Evolutionary conservation across 2,888 invertebrate species (phyloP).

Genomic region (Keiferia lycopersicella): DNA sequence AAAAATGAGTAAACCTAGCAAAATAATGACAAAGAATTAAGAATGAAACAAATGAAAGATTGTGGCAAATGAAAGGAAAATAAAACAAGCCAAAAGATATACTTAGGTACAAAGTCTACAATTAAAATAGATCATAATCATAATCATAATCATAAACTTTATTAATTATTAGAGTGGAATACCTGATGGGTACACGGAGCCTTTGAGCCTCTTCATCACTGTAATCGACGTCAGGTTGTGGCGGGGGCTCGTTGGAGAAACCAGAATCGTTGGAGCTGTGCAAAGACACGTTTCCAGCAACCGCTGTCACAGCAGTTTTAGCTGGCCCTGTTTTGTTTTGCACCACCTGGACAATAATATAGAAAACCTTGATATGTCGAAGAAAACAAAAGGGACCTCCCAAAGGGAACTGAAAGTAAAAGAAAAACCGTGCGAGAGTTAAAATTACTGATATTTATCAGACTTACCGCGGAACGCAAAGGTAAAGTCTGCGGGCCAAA

Average conservation of each 20-base stretch:
- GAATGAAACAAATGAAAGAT: slow-evolving; percentile 42
- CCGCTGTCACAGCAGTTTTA: slow-evolving; percentile 72
- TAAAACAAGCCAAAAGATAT: neutral
- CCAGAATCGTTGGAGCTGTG: slow-evolving; percentile 96
- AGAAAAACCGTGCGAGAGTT: neutral
- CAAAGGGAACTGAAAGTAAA: neutral
- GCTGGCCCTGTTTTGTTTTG: slow-evolving; percentile 74
- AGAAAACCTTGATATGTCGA: slow-evolving; percentile 1
- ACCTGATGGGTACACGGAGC: slow-evolving; percentile 84
- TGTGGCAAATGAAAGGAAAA: slow-evolving; percentile 37
- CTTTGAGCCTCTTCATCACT: slow-evolving; percentile 92
- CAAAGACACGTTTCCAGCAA: slow-evolving; percentile 86
- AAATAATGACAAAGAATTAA: slow-evolving; percentile 35
- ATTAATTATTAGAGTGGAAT: slow-evolving; percentile 50
- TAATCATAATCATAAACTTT: no score
- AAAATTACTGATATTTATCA: no score
- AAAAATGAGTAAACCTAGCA: slow-evolving; percentile 43
- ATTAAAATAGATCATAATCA: no score
- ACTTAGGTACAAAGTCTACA: no score
- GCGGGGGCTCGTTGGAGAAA: slow-evolving; percentile 94
- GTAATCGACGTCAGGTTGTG: slow-evolving; percentile 94
- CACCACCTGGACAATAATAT: slow-evolving; percentile 51
- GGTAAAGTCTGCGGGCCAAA: slow-evolving; percentile 77
- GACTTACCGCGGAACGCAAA: slow-evolving; percentile 70
- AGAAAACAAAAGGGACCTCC: neutral